Base-by-base conservation (phyloP, 2,888 invertebrate genomes). In the Biston stratarius region DNA sequence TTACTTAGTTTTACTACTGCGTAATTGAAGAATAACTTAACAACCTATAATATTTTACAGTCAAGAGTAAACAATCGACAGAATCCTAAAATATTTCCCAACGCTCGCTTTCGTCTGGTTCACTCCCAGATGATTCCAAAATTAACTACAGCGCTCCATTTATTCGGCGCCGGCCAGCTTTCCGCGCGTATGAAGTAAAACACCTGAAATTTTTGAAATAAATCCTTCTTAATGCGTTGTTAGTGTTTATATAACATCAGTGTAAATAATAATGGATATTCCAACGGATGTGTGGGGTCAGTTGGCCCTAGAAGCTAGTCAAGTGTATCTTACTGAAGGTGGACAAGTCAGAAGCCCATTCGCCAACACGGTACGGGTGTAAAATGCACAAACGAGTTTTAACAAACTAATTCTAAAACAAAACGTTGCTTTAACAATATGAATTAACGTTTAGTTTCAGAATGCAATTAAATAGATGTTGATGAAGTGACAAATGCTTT, bases 251-350 rank as follows among this genome's bases (percentile, higher is more conserved):
- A 73, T 71, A 70, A 55, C 62, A 68, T 53, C 67, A 55, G 68
- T 71, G 69, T 33, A 36, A 14, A 73, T 62, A 86, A 69, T 64
- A 96, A 68, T 96, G 96, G 96, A 96, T 95, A 92, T 96, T 76
- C 94, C 95, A 56, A 95, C 96, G 62, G 97, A 98, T 94, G 96
- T 98, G 82, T 97, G 98, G 97, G 97, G 97, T 58, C 98, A 98
- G 89, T 94, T 98, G 81, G 97, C 98, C 70, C 94, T 98, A 68
- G 98, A 98, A 90, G 97, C 97, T 62, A 96, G 97, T 78, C 97
- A 97, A 91, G 97, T 97, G 74, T 97, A 97, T 90, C 94, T 97
- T 75, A 96, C 96, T 48, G 97, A 97, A 90, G 97, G 96, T 72
- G 97, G 97, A 67, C 95, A 95, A 77, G 92, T 96, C 78, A 95